Percentiles rank a stretch among this genome's conserved stretches.
Conservation (phyloP, 2,113 vertebrate genomes). For the Entomyzon cyanotis region DNA sequence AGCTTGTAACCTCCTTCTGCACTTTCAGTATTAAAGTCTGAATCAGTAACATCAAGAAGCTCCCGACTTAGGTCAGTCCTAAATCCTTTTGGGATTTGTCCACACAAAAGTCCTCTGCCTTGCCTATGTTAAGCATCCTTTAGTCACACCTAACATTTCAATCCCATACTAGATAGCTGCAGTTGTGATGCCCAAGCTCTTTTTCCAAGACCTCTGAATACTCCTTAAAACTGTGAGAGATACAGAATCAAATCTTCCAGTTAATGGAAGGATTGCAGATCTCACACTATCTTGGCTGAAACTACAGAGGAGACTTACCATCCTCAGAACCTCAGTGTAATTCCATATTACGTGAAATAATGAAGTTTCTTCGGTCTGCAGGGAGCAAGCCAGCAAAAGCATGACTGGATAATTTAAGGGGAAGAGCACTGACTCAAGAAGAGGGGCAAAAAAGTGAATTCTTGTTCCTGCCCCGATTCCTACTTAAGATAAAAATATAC, state of each 20-base stretch:
- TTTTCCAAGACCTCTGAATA: not conserved
- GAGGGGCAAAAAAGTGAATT: not conserved
- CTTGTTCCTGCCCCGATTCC: not conserved
- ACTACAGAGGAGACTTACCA: not conserved
- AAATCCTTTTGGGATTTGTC: not conserved
- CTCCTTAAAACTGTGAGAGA: not conserved
- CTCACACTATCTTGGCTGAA: not conserved
- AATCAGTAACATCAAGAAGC: not conserved
- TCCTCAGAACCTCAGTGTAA: not conserved
- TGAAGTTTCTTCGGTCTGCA: not conserved
- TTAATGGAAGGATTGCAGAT: not conserved
- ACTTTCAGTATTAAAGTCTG: not conserved
- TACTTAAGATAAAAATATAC: constrained; percentile 22
- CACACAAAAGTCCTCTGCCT: not conserved
- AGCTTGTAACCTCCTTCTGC: not conserved
- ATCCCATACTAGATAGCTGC: not conserved
- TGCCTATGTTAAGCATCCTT: not conserved
- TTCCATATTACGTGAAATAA: not conserved
- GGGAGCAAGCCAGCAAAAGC: not conserved
- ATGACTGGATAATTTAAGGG: not conserved
- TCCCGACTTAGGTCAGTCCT: not conserved
- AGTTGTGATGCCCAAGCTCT: not conserved
- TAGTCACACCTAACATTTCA: not conserved
- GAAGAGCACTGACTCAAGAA: not conserved
- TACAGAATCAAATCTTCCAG: not conserved